phyloP scores from a whole-genome alignment of 35 echinoderm and acorn worm species.

The Apostichopus californicus region DNA sequence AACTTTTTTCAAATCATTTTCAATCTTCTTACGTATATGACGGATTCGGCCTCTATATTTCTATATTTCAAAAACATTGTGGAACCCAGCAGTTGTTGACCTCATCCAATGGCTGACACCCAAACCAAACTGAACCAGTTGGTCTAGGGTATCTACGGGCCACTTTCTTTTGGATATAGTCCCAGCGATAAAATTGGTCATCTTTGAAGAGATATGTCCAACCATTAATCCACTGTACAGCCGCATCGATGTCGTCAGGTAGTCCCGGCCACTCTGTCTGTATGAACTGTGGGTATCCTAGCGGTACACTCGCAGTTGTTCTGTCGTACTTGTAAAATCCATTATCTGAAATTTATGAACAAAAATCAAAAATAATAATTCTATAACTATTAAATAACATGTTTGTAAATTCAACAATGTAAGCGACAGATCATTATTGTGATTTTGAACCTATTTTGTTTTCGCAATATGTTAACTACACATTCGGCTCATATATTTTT shows the following conservation, averaged over 20 bases:
- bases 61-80: not conserved
- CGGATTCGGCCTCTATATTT: not conserved
- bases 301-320: not conserved
- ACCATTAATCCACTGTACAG: constrained; percentile 10
- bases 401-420: too few relatives aligned
- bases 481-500: too few relatives aligned
- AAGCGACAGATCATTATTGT: too few relatives aligned
- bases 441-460: too few relatives aligned
- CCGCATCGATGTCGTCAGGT: not conserved
- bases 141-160: not conserved
- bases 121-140: not conserved
- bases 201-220: not conserved
- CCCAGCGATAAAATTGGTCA: constrained; percentile 10
- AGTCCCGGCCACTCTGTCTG: not conserved
- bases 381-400: not conserved
- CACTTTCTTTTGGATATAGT: not conserved
- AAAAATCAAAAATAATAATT: too few relatives aligned
- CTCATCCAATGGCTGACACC: not conserved
- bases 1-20: not conserved
- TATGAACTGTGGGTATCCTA: not conserved
- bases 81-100: not conserved
- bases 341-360: not conserved
- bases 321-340: constrained; percentile 9
- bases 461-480: too few relatives aligned
- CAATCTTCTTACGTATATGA: not conserved